A percentile compares a stretch with the other conserved stretches of the same genome.
These are phyloP conservation scores for Spea bombifrons DNA, from an alignment of 2,113 vertebrate genomes.

Conservation along the genomic window DNA sequence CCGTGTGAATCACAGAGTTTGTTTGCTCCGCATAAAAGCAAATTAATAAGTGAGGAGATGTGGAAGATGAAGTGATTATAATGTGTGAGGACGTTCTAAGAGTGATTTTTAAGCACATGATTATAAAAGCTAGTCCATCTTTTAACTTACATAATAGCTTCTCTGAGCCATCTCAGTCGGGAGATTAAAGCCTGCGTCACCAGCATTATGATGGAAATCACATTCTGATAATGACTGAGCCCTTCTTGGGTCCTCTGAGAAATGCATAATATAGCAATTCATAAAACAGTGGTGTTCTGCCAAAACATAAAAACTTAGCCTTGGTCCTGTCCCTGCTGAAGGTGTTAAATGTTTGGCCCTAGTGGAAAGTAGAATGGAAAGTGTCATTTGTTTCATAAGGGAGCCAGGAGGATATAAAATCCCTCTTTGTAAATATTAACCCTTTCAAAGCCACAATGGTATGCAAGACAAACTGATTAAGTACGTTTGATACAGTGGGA, in stretches of 20 bases:
- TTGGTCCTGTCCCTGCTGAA: background rate
- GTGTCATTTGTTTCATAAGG: too few relatives aligned
- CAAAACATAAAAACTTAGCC: constrained; percentile 17
- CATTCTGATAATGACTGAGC: constrained; percentile 45
- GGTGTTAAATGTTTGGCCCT: constrained; percentile 20
- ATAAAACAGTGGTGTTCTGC: constrained; percentile 28
- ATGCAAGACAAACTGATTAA: too few relatives aligned
- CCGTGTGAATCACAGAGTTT: constrained; percentile 23
- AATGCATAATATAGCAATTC: constrained; percentile 29
- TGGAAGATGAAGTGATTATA: constrained; percentile 47
- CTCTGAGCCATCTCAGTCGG: constrained; percentile 42
- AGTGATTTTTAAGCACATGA: constrained; percentile 45
- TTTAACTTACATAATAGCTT: constrained; percentile 49
- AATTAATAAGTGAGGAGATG: constrained; percentile 45
- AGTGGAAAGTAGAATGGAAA: too few relatives aligned
- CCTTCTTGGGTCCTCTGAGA: constrained; percentile 34
- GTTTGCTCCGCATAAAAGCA: constrained; percentile 41
- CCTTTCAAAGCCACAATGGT: too few relatives aligned
- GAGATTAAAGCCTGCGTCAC: constrained; percentile 47
- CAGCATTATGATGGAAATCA: constrained; percentile 47
- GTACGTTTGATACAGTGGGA: too few relatives aligned
- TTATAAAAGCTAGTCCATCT: constrained; percentile 47
- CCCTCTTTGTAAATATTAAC: too few relatives aligned
- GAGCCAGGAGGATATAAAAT: too few relatives aligned
- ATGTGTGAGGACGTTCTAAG: constrained; percentile 46